Evolutionary conservation across 2,113 vertebrate species (phyloP), one percentile per base, ranked within the genome.

Genomic region (Hippocampus abdominalis): DNA sequence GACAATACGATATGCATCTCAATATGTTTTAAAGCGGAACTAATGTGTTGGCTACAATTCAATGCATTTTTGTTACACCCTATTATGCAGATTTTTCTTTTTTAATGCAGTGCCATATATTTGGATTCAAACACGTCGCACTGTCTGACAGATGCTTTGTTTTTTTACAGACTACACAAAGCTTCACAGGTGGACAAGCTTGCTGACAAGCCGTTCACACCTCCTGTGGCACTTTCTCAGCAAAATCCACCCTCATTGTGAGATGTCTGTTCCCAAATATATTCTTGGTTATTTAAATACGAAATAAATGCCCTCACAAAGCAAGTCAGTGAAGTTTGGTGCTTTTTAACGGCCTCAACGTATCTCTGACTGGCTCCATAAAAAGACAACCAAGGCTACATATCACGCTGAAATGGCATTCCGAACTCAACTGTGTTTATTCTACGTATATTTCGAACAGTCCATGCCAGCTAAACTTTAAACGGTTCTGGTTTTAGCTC

Each of bases 101-200:
- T 64, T 32, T n/a, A 51, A 51, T 20, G 18, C 48, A 20, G 65
- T 4, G 11, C 20, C 44, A 61, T 3, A 21, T 20, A 29, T 29
- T 67, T 54, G n/a, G 40, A n/a, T 59, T 44, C 18, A 42, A n/a
- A 36, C 60, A 8, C 16, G 57, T 46, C 70, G 23, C 15, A 32
- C 1, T 1, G n/a, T 2, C 53, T 21, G 32, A 20, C 63, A 77
- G 66, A 60, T 75, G 68, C 18, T 68, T 64, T 18, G 36, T 39
- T 48, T 39, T 48, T 70, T 79, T 62, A 40, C 64, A 72, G 46
- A 70, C 48, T 60, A 71, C 63, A 69, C 46, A 72, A 53, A 72
- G 13, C 68, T 13, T 8, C 62, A 68, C 80, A 76, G 76, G 63
- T 78, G 71, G 66, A 70, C 56, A 10, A 16, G 12, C 53, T 56